phyloP scores from a whole-genome alignment of 2,113 vertebrate species.

The Sinocyclocheilus grahami region DNA sequence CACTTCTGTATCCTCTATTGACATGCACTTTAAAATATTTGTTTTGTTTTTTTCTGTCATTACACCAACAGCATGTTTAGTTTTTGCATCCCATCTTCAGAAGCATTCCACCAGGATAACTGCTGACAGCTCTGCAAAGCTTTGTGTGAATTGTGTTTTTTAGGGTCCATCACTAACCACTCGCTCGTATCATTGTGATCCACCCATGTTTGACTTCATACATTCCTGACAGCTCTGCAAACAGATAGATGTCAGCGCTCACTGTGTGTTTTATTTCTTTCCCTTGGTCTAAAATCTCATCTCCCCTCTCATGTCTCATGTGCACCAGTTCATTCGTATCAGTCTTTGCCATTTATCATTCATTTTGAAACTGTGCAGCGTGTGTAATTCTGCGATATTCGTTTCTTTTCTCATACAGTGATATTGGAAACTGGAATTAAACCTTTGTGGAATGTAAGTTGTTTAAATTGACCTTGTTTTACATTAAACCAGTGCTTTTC shows the following conservation, averaged over 20 bases:
- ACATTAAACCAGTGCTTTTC: neutral
- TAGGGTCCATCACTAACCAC: slow-evolving; percentile 44
- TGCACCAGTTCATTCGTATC: slow-evolving; percentile 8
- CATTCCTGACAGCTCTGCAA: slow-evolving; percentile 43
- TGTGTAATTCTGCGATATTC: slow-evolving; percentile 51
- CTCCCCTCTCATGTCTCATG: slow-evolving; percentile 41
- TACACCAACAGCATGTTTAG: neutral
- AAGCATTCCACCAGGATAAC: neutral
- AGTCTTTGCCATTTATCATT: neutral
- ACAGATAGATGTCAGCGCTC: slow-evolving; percentile 19
- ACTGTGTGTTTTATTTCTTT: slow-evolving; percentile 14
- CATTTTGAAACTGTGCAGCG: neutral
- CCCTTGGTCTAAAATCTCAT: neutral
- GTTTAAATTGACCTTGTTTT: slow-evolving; percentile 17
- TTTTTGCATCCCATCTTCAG: neutral
- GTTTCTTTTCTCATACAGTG: slow-evolving; percentile 60
- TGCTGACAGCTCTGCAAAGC: slow-evolving; percentile 38
- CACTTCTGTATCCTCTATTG: slow-evolving; percentile 23
- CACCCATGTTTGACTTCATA: slow-evolving; percentile 48
- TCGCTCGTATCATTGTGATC: slow-evolving; percentile 21
- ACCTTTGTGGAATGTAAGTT: slow-evolving; percentile 64
- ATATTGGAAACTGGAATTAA: slow-evolving; percentile 79
- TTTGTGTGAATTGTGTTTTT: slow-evolving; percentile 61
- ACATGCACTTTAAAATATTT: slow-evolving; percentile 18
- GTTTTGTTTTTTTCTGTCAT: neutral